These are phyloP conservation scores for Bucco capensis DNA, from an alignment of 2,113 vertebrate genomes.

Conservation along the genomic window DNA sequence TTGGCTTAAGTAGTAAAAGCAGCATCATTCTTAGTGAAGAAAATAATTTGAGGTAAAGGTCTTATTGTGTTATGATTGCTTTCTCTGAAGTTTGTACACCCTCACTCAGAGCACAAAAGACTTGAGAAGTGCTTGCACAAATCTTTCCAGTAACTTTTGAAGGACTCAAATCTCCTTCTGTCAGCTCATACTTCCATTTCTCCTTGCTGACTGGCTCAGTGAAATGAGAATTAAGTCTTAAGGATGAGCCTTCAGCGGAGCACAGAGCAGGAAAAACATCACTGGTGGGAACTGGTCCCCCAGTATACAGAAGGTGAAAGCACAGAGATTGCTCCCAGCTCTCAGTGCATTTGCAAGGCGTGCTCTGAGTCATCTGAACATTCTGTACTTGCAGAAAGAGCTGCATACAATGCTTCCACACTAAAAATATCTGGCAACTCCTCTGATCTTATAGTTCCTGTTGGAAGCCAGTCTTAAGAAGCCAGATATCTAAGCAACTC, in stretches of 20 bases:
- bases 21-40: background rate
- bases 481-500: background rate
- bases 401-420: background rate
- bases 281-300: background rate
- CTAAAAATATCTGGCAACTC: background rate
- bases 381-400: background rate
- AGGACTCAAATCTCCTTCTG: background rate
- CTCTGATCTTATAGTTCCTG: background rate
- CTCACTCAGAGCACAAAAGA: background rate
- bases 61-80: background rate
- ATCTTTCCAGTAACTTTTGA: background rate
- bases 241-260: background rate
- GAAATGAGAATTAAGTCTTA: background rate
- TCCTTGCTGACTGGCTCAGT: background rate
- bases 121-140: background rate
- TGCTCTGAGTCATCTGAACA: background rate
- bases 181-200: background rate
- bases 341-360: accelerated
- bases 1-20: background rate
- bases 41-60: background rate
- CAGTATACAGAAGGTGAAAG: background rate
- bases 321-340: background rate
- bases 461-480: background rate
- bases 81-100: background rate
- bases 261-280: background rate